Percentiles rank a stretch among this genome's conserved stretches.
Conservation (phyloP, 2,113 vertebrate genomes). For the Istiophorus platypterus region DNA sequence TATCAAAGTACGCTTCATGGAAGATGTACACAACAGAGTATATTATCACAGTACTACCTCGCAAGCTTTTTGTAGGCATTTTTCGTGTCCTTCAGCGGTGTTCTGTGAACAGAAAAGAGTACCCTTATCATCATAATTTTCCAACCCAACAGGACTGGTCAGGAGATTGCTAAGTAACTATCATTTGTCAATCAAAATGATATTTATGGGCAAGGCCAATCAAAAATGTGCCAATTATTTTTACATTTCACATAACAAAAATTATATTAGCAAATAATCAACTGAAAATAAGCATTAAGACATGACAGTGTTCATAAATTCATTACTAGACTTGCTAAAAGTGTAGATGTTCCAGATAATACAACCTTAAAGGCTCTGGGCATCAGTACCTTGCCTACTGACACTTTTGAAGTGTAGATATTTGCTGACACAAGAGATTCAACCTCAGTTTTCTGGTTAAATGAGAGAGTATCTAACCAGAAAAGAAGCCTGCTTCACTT, state of each 20-base stretch:
- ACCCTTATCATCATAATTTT: neutral
- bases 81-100: slow-evolving; percentile 9
- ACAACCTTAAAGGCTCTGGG: neutral
- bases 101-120: slow-evolving; percentile 9
- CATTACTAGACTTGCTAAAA: neutral
- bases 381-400: neutral
- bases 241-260: neutral
- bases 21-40: too few species aligned
- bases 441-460: slow-evolving; percentile 3
- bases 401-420: neutral
- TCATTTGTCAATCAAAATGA: neutral
- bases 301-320: neutral
- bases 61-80: slow-evolving; percentile 24
- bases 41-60: too few species aligned
- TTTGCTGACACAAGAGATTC: neutral
- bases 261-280: neutral
- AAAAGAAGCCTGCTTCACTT: too few species aligned
- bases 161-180: neutral
- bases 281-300: neutral
- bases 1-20: neutral
- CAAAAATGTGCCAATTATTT: neutral
- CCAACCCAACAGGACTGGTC: neutral
- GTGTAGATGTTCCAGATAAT: neutral
- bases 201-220: neutral
- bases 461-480: neutral